Evolutionary conservation across 2,797 vertebrate species (phyloP).

Genomic region (Halcyon leucocephala): DNA sequence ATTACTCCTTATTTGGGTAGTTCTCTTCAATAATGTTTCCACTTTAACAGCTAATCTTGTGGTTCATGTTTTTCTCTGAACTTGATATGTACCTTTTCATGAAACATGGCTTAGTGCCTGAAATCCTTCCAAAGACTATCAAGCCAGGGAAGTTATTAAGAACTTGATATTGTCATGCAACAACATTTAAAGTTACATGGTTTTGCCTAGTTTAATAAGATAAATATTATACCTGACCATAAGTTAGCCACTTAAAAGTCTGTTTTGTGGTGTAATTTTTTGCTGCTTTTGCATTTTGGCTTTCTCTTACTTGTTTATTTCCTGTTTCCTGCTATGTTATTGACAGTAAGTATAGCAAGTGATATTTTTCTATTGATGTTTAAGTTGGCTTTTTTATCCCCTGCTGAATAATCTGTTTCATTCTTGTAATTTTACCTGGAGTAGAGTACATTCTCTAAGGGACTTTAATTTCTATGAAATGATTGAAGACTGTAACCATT

Average conservation of each 20-base stretch:
- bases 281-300: neutral
- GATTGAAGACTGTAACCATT: neutral
- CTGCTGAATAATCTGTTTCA: neutral
- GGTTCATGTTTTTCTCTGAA: neutral
- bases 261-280: neutral
- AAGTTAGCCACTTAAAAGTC: neutral
- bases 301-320: neutral
- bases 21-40: neutral
- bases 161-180: neutral
- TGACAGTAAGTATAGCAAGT: neutral
- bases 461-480: neutral
- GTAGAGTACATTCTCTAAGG: neutral
- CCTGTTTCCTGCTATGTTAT: neutral
- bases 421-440: neutral
- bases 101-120: neutral
- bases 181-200: neutral
- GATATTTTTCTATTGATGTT: neutral
- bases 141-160: neutral
- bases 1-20: neutral
- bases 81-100: neutral
- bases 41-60: neutral
- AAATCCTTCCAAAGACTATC: neutral
- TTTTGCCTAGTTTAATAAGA: neutral
- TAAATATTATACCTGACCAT: neutral
- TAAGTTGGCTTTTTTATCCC: neutral